Base-by-base conservation (phyloP, 2,888 invertebrate genomes). In the Allolobophora icterica region DNA sequence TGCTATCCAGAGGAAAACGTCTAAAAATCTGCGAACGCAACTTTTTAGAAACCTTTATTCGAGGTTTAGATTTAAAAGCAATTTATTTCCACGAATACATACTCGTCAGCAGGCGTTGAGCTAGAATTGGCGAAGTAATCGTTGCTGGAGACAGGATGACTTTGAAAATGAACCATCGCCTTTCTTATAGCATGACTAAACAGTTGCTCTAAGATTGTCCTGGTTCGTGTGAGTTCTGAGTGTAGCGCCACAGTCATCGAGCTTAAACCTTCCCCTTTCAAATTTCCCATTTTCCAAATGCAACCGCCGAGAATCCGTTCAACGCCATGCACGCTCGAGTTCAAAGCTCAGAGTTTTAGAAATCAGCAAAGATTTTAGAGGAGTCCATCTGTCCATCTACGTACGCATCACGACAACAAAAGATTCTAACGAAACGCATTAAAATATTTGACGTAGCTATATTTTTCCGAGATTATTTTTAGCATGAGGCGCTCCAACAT, bases 261-360 rank as follows among this genome's bases (percentile, higher is more conserved):
- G 30, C 5, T n/a, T n/a, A 3, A n/a, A 71, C 30, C 71, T 71
- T 71, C n/a, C 71, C 71, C 1, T 11, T n/a, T 71, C n/a, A 71
- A 71, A 71, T n/a, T 71, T 71, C n/a, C 71, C 71, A 30, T n/a
- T 71, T 71, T 71, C 71, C 71, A 21, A 52, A 52, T 5, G 5
- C 52, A 71, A n/a, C 71, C 8, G 71, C n/a, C 8, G 11, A n/a
- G n/a, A 71, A 11, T 11, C 0, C 8, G 13, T 71, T 71, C 11
- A 71, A 71, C 71, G 71, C 71, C 71, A 71, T 71, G 71, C 71
- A 30, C 71, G 71, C 71, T 71, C 71, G 71, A 71, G 71, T 71
- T 71, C 30, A 71, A 71, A 71, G 71, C 71, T 71, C 52, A 2
- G 52, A 52, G 52, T 52, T 52, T 52, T 21, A 52, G 52, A 71